These are phyloP conservation scores for Penaeus chinensis DNA, from an alignment of 1,140 invertebrate genomes.

Conservation along the genomic window DNA sequence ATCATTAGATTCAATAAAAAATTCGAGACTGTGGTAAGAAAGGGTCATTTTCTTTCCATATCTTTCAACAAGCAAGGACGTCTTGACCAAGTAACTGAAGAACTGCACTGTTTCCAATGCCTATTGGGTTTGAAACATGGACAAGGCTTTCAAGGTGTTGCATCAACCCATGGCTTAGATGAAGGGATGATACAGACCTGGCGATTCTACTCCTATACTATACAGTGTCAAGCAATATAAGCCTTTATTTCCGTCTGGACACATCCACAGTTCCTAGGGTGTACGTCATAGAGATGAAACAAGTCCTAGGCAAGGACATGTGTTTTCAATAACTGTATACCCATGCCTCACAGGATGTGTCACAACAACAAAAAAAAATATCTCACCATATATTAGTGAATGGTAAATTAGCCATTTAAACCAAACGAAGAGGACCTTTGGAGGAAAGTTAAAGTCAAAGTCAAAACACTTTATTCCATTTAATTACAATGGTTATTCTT, in stretches of 20 bases:
- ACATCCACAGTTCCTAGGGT: conserved; percentile 28
- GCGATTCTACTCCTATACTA: conserved; percentile 23
- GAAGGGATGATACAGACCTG: conserved; percentile 13
- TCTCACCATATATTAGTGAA: conserved; percentile 2
- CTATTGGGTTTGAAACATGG: background rate
- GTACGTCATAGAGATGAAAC: conserved; percentile 24
- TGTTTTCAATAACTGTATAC: conserved; percentile 22
- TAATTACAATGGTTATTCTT: too few relatives aligned
- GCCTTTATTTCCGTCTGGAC: conserved; percentile 20
- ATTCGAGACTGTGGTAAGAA: background rate
- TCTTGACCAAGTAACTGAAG: conserved; percentile 1
- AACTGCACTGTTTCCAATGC: background rate
- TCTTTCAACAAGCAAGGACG: background rate
- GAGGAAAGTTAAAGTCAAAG: too few relatives aligned
- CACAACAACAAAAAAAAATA: conserved; percentile 16
- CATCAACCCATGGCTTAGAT: conserved; percentile 10
- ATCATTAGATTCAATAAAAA: background rate
- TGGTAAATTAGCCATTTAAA: conserved; percentile 10
- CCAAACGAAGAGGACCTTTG: conserved; percentile 4
- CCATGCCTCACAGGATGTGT: conserved; percentile 23
- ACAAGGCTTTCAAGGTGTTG: conserved; percentile 14
- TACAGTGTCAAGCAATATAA: conserved; percentile 21
- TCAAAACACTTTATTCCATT: too few relatives aligned
- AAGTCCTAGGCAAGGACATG: background rate
- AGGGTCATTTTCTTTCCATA: conserved; percentile 12